Base-by-base conservation (phyloP, 2,113 vertebrate genomes). In the Passer montanus region DNA sequence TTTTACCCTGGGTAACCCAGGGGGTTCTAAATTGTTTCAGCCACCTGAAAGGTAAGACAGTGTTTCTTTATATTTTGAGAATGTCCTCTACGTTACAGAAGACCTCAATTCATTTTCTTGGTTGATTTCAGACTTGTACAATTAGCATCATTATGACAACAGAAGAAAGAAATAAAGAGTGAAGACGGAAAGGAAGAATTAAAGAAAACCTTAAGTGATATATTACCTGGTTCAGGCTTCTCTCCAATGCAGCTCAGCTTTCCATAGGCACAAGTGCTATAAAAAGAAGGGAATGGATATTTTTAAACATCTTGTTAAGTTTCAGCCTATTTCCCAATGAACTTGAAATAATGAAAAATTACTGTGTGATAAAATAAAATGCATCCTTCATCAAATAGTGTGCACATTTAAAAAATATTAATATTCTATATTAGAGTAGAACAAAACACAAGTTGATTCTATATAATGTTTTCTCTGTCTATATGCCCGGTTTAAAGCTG, bases 231-330 rank as follows among this genome's bases (percentile, higher is more conserved):
- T 70, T 89, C 33, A 10, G 94, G 85, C 47, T 58, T 84, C 10
- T 93, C 92, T 92, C 98, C 98, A 11, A 98, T 94, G 81, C 98
- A 98, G 84, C 74, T 97, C 75, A 98, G 90, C 10, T 91, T 94
- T 68, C 98, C 98, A 60, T 93, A 95, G 3, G 88, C 86, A 22
- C 98, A 98, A 78, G 98, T 97, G 90, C 98, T 98, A 73, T 16
- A 79, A 63, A 49, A 50, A 39, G 2, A 68, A 80, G 8, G 10
- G 9, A 59, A 70, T 4, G 4, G 4, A 11, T 43, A n/a, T 43
- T 33, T 53, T 72, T 39, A 12, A 86, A 35, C 6, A 56, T 43
- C 35, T 59, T 80, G 8, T 49, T 46, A 80, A 31, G 21, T 73
- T 94, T 76, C 72, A 76, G 9, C 6, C 62, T 76, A 9, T 89